Percentiles rank a stretch among this genome's conserved stretches.
Evolutionary conservation across 2,113 vertebrate genomes (phyloP).

Genomic region (Hypocryptadius cinnamomeus): DNA sequence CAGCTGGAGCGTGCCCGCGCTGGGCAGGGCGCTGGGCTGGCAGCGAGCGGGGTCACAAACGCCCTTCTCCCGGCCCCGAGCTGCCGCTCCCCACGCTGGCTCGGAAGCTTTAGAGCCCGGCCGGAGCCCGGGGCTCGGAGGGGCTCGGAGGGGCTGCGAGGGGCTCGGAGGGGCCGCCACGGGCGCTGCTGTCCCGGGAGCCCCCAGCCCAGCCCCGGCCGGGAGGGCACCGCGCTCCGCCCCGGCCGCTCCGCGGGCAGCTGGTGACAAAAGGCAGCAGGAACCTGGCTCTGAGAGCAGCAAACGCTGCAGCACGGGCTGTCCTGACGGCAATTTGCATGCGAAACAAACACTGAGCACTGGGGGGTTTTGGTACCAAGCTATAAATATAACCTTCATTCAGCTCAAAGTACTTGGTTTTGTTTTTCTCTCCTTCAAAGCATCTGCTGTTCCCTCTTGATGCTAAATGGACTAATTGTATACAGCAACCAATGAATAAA

Average conservation of each 20-base stretch:
- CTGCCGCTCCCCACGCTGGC: neutral
- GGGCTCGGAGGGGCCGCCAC: neutral
- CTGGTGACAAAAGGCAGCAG: neutral
- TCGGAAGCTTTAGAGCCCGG: too few relatives aligned
- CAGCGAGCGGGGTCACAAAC: rapidly evolving
- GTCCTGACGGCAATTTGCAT: neutral
- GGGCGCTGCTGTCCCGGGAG: too few relatives aligned
- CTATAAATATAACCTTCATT: constrained; percentile 33
- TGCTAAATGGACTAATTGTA: constrained; percentile 47
- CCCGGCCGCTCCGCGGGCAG: neutral
- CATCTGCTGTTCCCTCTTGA: constrained; percentile 41
- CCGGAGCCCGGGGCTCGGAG: neutral
- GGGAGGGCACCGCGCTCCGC: neutral
- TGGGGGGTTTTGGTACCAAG: neutral
- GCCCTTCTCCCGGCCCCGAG: neutral
- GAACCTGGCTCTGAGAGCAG: neutral
- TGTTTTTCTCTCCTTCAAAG: constrained; percentile 45
- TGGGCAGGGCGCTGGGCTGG: neutral
- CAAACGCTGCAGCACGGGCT: neutral
- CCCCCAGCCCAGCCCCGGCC: neutral
- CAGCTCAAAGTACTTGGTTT: constrained; percentile 3
- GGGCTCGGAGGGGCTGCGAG: neutral
- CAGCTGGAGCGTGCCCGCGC: rapidly evolving
- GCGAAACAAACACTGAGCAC: neutral
- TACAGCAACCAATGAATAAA: constrained; percentile 39